Percentiles rank a stretch among this genome's conserved stretches.
These are phyloP conservation scores for Campoletis sonorensis DNA, from an alignment of 1,140 invertebrate species.

Conservation along the genomic window DNA sequence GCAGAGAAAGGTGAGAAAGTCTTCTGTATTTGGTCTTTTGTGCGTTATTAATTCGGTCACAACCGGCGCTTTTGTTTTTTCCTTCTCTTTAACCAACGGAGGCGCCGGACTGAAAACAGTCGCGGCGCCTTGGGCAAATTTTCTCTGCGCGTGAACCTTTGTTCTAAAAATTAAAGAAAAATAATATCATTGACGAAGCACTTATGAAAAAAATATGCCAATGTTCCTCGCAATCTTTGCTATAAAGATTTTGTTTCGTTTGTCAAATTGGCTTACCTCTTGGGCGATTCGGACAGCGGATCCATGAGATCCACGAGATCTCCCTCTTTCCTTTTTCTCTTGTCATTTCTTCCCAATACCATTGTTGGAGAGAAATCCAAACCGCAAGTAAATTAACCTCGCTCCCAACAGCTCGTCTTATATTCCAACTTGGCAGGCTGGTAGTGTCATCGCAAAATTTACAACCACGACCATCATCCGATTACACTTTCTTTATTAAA, in stretches of 20 bases:
- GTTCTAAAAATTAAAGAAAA: too few relatives aligned
- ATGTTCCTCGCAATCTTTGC: too few relatives aligned
- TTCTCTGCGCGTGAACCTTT: conserved; percentile 91
- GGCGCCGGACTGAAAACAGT: conserved; percentile 68
- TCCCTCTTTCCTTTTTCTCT: conserved; percentile 73
- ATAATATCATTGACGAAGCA: too few relatives aligned
- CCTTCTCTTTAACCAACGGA: conserved; percentile 80
- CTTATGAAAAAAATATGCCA: too few relatives aligned
- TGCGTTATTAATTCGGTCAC: conserved; percentile 80
- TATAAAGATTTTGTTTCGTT: too few relatives aligned
- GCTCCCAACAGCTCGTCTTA: neutral
- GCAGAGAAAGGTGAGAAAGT: conserved; percentile 93
- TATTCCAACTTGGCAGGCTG: neutral
- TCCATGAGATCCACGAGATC: conserved; percentile 75
- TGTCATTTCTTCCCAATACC: conserved; percentile 75
- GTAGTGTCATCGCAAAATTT: neutral
- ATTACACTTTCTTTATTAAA: neutral
- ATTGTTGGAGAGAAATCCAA: conserved; percentile 56
- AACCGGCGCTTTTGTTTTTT: conserved; percentile 74
- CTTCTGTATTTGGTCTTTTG: conserved; percentile 90
- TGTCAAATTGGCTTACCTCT: too few relatives aligned
- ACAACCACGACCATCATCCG: neutral
- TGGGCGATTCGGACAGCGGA: conserved; percentile 74
- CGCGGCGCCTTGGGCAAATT: conserved; percentile 90
- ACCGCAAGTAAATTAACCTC: too few relatives aligned